phyloP scores from a whole-genome alignment of 2,888 invertebrate genomes.

The Drosophila meridionalis region DNA sequence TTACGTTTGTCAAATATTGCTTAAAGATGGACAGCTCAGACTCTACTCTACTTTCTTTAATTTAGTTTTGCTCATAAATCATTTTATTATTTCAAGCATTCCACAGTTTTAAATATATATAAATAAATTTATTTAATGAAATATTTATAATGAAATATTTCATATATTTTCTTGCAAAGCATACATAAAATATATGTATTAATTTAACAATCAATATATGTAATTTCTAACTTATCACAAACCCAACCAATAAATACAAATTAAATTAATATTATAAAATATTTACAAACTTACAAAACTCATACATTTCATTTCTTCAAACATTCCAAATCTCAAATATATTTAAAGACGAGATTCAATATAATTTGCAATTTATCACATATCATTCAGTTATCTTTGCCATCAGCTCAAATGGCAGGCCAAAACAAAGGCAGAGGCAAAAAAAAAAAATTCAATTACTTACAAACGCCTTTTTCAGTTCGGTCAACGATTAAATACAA shows the following conservation, averaged over 20 bases:
- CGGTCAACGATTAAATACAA: conserved; percentile 34
- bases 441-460: conserved; percentile 25
- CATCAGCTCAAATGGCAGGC: not conserved
- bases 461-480: conserved; percentile 26
- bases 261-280: no score
- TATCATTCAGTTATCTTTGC: conserved; percentile 1
- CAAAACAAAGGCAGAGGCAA: conserved; percentile 15
- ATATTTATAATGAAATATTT: no score
- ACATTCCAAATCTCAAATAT: not conserved
- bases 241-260: no score
- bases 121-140: no score
- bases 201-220: no score
- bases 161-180: no score
- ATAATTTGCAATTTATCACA: not conserved
- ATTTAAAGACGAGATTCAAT: not conserved
- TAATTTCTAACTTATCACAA: no score
- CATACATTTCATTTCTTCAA: not conserved
- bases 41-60: not conserved
- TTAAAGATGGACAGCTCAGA: not conserved
- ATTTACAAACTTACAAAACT: no score
- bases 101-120: no score
- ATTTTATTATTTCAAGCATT: no score
- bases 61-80: not conserved
- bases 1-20: no score
- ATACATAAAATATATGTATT: no score